Conservation (phyloP, 2,888 invertebrate genomes). For the Pandemis cinnamomeana region DNA sequence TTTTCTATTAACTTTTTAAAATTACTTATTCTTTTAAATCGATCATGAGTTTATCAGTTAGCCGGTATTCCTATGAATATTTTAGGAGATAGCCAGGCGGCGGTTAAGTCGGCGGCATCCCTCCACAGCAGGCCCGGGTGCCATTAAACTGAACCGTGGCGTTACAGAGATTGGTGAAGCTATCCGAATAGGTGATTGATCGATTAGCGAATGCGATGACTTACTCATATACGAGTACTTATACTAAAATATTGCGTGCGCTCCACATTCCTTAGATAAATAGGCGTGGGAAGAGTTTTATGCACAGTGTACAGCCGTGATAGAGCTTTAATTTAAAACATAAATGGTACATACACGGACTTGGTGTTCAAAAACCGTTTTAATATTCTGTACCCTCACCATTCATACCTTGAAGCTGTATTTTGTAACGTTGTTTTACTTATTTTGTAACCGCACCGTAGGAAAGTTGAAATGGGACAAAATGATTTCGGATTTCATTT, state of each 20-base stretch:
- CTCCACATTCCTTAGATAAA: not conserved
- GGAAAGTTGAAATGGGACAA: not conserved
- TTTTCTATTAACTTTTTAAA: not conserved
- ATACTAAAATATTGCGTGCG: not conserved
- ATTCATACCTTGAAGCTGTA: no score
- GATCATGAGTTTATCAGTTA: conserved; percentile 59
- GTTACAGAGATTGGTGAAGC: not conserved
- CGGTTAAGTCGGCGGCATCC: conserved; percentile 26
- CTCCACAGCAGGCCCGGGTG: not conserved
- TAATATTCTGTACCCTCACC: no score
- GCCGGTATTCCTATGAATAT: conserved; percentile 69
- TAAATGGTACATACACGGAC: no score
- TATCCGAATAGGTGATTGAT: conserved; percentile 10
- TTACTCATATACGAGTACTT: not conserved
- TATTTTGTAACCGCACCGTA: not conserved
- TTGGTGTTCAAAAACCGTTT: no score
- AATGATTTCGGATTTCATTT: not conserved
- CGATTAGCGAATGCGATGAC: not conserved
- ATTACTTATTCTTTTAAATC: not conserved
- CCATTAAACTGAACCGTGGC: conserved; percentile 1
- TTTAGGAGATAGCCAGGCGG: conserved; percentile 61
- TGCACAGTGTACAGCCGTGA: no score
- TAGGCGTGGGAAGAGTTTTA: not conserved
- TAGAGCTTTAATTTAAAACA: no score
- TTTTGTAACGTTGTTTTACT: no score